Percentiles rank a stretch among this genome's conserved stretches.
Conservation (phyloP, 2,797 vertebrate genomes). For the Psittacula derbiana region DNA sequence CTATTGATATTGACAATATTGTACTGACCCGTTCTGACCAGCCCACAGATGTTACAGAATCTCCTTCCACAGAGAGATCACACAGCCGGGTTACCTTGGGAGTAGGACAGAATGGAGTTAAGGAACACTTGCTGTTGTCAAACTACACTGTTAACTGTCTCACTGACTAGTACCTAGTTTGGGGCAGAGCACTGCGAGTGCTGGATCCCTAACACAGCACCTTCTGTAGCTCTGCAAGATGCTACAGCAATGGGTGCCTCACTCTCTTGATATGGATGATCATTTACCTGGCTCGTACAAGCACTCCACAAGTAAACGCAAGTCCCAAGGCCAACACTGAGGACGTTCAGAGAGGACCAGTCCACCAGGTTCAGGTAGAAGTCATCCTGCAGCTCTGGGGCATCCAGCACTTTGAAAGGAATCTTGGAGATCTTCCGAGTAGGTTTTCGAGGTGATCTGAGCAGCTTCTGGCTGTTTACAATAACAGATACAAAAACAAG, state of each 20-base stretch:
- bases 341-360: slow-evolving; percentile 97
- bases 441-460: slow-evolving; percentile 95
- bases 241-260: not conserved
- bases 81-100: slow-evolving; percentile 93
- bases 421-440: slow-evolving; percentile 99
- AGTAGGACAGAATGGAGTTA: not conserved
- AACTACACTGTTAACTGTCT: not conserved
- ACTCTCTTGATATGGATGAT: not conserved
- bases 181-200: not conserved
- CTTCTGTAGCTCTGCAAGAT: not conserved
- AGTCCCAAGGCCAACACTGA: slow-evolving; percentile 96
- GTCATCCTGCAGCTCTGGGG: slow-evolving; percentile 96
- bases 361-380: slow-evolving; percentile 99
- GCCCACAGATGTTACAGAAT: slow-evolving; percentile 96
- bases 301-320: slow-evolving; percentile 99
- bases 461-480: slow-evolving; percentile 87
- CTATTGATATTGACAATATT: not conserved
- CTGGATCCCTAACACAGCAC: not conserved
- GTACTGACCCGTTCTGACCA: slow-evolving; percentile 95
- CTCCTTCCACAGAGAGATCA: slow-evolving; percentile 96
- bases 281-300: slow-evolving; percentile 93
- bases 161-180: not conserved
- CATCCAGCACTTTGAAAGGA: slow-evolving; percentile 97
- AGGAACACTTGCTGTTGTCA: not conserved
- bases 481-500: not conserved